These are phyloP conservation scores for Yponomeuta plumbellus DNA, from an alignment of 2,888 invertebrate genomes.

Conservation along the genomic window DNA sequence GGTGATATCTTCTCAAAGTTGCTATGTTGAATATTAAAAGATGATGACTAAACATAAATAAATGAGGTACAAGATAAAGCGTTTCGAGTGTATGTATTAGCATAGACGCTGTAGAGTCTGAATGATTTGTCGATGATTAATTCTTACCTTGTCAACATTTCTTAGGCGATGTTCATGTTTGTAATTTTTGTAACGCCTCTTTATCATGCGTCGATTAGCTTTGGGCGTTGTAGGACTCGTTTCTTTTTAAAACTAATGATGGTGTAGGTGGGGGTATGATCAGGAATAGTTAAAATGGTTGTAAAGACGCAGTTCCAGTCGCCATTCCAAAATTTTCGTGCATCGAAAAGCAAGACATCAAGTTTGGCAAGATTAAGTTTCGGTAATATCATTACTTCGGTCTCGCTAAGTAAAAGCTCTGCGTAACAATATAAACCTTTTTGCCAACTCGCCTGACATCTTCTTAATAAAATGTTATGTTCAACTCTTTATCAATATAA, in stretches of 20 bases:
- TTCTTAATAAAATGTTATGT: conserved; percentile 44
- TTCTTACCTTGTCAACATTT: conserved; percentile 55
- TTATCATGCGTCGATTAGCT: conserved; percentile 43
- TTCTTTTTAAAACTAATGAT: background rate
- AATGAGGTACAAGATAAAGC: conserved; percentile 52
- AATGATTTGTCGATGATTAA: conserved; percentile 53
- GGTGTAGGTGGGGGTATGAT: background rate
- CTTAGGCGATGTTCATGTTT: conserved; percentile 43
- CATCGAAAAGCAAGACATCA: conserved; percentile 28
- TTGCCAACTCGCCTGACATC: conserved; percentile 37
- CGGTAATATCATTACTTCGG: conserved; percentile 45
- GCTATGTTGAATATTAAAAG: conserved; percentile 57
- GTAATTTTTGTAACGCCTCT: conserved; percentile 58
- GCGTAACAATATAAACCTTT: conserved; percentile 45
- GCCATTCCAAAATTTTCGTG: conserved; percentile 14
- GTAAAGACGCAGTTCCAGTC: background rate
- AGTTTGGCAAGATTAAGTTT: conserved; percentile 34
- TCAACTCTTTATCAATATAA: background rate
- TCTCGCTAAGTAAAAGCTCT: conserved; percentile 44
- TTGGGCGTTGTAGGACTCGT: conserved; percentile 13
- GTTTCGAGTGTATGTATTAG: conserved; percentile 35
- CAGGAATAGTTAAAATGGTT: background rate
- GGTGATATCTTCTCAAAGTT: conserved; percentile 48
- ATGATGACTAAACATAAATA: conserved; percentile 66
- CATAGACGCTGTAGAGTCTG: conserved; percentile 36